Conservation (phyloP, 1,140 invertebrate species). For the Pogonognathellus flavescens region DNA sequence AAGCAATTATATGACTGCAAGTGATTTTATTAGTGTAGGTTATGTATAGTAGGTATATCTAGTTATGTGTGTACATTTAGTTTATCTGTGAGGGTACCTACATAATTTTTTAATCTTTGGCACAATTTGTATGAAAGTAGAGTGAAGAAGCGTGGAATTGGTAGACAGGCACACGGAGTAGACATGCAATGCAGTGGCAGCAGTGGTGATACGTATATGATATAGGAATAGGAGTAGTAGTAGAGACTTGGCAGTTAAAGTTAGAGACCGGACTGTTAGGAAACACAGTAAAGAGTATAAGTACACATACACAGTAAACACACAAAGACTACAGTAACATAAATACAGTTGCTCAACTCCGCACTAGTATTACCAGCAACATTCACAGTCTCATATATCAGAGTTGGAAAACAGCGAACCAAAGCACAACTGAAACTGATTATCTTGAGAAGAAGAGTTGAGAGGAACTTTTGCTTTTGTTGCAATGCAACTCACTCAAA, state of each 20-base stretch:
- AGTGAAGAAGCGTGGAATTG: not conserved
- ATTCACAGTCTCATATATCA: not conserved
- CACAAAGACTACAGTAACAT: conserved; percentile 7
- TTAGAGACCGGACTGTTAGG: not conserved
- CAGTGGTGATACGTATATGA: no score
- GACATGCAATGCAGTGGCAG: conserved; percentile 9
- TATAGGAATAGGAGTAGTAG: no score
- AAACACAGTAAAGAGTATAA: not conserved
- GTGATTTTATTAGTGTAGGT: no score
- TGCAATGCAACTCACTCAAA: conserved; percentile 36
- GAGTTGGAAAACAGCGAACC: conserved; percentile 26
- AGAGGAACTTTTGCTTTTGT: conserved; percentile 39
- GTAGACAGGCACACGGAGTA: no score
- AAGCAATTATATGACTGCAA: no score
- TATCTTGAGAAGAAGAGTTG: conserved; percentile 25
- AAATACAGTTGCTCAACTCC: not conserved
- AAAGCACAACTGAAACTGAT: conserved; percentile 39
- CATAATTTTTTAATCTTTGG: not conserved
- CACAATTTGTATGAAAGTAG: conserved; percentile 9
- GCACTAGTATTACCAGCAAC: not conserved
- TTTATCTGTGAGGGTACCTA: no score
- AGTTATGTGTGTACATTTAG: no score
- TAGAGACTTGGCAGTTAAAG: conserved; percentile 7
- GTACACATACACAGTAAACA: no score
- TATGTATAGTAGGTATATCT: no score